Conservation (phyloP, 1,140 invertebrate genomes). For the Monomorium pharaonis region DNA sequence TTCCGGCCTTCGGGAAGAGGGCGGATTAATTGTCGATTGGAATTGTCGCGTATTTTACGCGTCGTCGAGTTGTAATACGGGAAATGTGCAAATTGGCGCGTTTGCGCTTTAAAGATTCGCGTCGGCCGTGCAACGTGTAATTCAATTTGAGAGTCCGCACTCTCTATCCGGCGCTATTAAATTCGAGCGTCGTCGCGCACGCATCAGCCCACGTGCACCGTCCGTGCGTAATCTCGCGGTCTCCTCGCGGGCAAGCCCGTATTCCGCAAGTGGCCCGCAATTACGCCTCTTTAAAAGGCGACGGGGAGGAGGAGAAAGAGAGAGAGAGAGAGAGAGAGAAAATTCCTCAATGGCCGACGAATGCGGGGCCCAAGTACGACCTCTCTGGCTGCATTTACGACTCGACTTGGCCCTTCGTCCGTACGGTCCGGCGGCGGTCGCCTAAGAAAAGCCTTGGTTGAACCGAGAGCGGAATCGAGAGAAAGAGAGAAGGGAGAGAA, state of each 20-base stretch:
- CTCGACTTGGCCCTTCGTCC: slow-evolving; percentile 62
- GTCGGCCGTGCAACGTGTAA: neutral
- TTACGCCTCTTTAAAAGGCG: slow-evolving; percentile 46
- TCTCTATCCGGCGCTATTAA: neutral
- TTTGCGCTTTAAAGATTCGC: neutral
- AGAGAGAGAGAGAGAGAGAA: neutral
- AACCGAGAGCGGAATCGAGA: neutral
- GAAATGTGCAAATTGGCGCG: neutral
- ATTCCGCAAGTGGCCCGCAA: neutral
- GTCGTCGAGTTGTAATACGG: neutral
- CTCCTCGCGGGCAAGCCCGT: neutral
- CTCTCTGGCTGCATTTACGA: slow-evolving; percentile 50
- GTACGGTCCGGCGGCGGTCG: slow-evolving; percentile 32
- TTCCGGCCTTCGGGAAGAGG: too few relatives aligned
- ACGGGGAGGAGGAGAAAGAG: slow-evolving; percentile 4
- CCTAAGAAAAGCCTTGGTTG: slow-evolving; percentile 53
- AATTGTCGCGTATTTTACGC: too few relatives aligned
- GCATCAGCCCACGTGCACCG: neutral
- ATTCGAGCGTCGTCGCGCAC: neutral
- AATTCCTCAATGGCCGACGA: slow-evolving; percentile 52
- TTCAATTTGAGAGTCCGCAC: neutral
- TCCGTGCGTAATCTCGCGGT: neutral
- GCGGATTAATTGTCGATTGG: too few relatives aligned
- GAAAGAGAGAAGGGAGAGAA: neutral
- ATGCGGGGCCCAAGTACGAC: slow-evolving; percentile 29